These are phyloP conservation scores for Aspidoscelis tigris DNA, from an alignment of 2,113 vertebrate genomes.

Conservation along the genomic window DNA sequence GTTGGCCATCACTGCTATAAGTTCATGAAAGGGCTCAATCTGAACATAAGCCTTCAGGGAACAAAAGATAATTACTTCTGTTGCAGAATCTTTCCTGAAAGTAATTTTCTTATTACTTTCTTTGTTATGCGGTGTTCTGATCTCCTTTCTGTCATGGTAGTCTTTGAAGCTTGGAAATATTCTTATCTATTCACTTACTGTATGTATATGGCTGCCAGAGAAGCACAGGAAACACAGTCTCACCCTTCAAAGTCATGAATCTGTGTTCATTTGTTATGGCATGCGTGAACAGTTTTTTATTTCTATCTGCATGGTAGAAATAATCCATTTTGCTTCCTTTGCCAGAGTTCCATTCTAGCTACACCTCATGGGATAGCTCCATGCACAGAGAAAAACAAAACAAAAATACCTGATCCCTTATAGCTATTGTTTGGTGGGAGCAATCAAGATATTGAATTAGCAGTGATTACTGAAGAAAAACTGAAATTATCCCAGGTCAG, in stretches of 20 bases:
- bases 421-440: too few species aligned
- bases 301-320: too few species aligned
- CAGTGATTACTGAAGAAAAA: neutral
- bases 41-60: neutral
- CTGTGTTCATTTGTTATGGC: too few species aligned
- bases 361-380: too few species aligned
- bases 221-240: too few species aligned
- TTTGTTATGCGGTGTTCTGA: neutral
- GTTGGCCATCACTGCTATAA: neutral
- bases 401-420: too few species aligned
- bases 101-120: neutral
- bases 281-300: too few species aligned
- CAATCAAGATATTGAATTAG: neutral
- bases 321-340: too few species aligned
- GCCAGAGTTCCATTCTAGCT: too few species aligned
- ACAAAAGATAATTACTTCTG: neutral
- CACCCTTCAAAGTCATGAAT: too few species aligned
- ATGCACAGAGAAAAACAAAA: too few species aligned
- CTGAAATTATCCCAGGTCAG: neutral
- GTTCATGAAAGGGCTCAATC: neutral
- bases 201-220: too few species aligned
- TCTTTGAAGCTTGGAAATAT: neutral
- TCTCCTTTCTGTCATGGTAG: neutral
- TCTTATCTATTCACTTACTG: neutral
- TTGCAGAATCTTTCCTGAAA: neutral